Conservation (phyloP, 1,140 invertebrate genomes). For the Drosophila mayri region DNA sequence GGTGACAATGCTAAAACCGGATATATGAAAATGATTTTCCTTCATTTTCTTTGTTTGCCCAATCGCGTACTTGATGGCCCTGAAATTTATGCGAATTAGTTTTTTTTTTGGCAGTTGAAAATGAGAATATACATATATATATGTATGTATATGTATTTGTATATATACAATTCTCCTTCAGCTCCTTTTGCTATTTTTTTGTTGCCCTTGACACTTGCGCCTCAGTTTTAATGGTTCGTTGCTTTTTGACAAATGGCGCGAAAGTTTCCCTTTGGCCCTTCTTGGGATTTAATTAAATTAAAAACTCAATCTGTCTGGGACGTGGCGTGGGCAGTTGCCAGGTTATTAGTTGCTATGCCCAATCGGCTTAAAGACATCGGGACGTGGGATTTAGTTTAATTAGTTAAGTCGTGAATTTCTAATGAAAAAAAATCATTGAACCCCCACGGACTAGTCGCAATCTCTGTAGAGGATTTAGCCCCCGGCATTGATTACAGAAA, state of each 20-base stretch:
- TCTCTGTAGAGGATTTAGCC: background rate
- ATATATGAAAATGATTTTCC: slow-evolving; percentile 28
- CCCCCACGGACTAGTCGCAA: background rate
- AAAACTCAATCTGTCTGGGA: slow-evolving; percentile 47
- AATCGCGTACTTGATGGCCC: slow-evolving; percentile 61
- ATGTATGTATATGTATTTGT: background rate
- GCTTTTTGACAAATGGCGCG: slow-evolving; percentile 51
- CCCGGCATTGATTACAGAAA: slow-evolving; percentile 25
- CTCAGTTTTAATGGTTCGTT: slow-evolving; percentile 53
- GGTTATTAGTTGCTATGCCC: slow-evolving; percentile 59
- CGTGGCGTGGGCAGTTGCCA: slow-evolving; percentile 41
- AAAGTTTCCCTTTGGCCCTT: slow-evolving; percentile 31
- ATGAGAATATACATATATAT: slow-evolving; percentile 1
- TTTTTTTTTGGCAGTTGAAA: slow-evolving; percentile 17
- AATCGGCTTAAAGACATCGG: background rate
- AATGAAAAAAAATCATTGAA: slow-evolving; percentile 37
- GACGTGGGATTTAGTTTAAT: slow-evolving; percentile 22
- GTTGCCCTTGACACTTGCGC: slow-evolving; percentile 16
- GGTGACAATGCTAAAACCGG: slow-evolving; percentile 14
- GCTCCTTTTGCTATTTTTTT: slow-evolving; percentile 2
- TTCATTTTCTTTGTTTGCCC: slow-evolving; percentile 26
- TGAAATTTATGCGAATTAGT: slow-evolving; percentile 64
- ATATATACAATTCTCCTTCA: background rate
- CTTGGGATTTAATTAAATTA: slow-evolving; percentile 55
- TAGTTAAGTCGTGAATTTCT: background rate